These are phyloP conservation scores for Cuniculus paca DNA, from an alignment of 2,797 vertebrate genomes.

Conservation along the genomic window DNA sequence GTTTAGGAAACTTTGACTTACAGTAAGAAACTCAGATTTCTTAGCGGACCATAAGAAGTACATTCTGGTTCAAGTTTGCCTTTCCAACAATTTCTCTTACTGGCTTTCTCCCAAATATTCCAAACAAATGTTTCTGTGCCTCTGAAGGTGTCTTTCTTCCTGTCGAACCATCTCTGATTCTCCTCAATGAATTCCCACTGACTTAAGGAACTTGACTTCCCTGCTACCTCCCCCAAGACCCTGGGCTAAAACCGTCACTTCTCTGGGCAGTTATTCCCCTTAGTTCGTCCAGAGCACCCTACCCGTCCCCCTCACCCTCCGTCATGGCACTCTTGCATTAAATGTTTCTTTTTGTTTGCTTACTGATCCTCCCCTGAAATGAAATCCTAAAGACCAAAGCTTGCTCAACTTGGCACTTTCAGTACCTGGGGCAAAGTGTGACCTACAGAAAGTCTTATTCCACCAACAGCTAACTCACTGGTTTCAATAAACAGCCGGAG, in stretches of 20 bases:
- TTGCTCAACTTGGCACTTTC: background rate
- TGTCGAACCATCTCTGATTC: background rate
- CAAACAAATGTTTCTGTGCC: background rate
- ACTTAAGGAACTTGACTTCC: background rate
- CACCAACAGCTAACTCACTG: background rate
- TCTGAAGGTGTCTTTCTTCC: background rate
- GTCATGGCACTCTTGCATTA: too few species aligned
- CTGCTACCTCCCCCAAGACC: background rate
- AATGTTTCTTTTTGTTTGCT: background rate
- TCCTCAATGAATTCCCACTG: background rate
- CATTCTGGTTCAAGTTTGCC: background rate
- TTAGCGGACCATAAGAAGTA: background rate
- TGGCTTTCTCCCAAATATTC: background rate
- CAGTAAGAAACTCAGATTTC: background rate
- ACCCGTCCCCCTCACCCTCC: background rate
- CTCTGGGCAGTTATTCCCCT: background rate
- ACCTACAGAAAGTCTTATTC: background rate
- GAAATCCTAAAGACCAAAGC: background rate
- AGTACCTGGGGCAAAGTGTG: background rate
- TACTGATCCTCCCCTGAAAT: background rate
- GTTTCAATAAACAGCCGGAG: background rate
- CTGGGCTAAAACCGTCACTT: too few species aligned
- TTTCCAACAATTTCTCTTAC: background rate
- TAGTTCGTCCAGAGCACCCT: background rate
- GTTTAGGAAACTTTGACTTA: background rate